phyloP scores from a whole-genome alignment of 1,140 invertebrate species.

The Drosophila varians region DNA sequence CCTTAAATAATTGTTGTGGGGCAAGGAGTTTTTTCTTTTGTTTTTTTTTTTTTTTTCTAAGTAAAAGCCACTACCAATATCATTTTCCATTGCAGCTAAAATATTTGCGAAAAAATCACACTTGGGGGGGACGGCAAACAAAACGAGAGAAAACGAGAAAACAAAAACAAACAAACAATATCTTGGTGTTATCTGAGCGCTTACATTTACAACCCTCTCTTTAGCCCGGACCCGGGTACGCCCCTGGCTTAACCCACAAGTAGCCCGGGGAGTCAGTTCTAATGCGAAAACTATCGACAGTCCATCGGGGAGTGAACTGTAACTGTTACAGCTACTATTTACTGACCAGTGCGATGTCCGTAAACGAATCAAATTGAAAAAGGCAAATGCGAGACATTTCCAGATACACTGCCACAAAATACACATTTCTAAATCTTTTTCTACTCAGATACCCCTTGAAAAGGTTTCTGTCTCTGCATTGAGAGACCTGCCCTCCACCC shows the following conservation, averaged over 20 bases:
- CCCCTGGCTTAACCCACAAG: constrained; percentile 10
- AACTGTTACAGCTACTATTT: constrained; percentile 37
- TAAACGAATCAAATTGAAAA: constrained; percentile 49
- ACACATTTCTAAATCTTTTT: background rate
- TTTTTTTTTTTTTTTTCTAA: too few relatives aligned
- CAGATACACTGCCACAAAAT: constrained; percentile 3
- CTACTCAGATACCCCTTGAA: too few relatives aligned
- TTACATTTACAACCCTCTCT: constrained; percentile 25
- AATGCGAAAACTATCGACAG: constrained; percentile 51
- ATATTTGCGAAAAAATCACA: background rate
- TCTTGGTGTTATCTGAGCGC: constrained; percentile 33
- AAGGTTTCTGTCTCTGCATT: constrained; percentile 6
- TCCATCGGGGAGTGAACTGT: constrained; percentile 29
- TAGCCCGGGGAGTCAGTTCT: constrained; percentile 21
- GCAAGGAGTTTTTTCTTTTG: too few relatives aligned
- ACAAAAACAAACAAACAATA: constrained; percentile 19
- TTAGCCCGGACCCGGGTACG: background rate
- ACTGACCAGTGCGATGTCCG: constrained; percentile 37
- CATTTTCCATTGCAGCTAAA: too few relatives aligned
- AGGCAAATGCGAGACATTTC: too few relatives aligned
- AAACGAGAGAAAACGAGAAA: constrained; percentile 32
- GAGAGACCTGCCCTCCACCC: too few relatives aligned
- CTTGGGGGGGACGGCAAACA: constrained; percentile 12
- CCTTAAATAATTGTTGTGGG: background rate
- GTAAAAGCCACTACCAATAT: too few relatives aligned